These are phyloP conservation scores for Lepidothrix coronata DNA, from an alignment of 2,113 vertebrate genomes.

Conservation along the genomic window DNA sequence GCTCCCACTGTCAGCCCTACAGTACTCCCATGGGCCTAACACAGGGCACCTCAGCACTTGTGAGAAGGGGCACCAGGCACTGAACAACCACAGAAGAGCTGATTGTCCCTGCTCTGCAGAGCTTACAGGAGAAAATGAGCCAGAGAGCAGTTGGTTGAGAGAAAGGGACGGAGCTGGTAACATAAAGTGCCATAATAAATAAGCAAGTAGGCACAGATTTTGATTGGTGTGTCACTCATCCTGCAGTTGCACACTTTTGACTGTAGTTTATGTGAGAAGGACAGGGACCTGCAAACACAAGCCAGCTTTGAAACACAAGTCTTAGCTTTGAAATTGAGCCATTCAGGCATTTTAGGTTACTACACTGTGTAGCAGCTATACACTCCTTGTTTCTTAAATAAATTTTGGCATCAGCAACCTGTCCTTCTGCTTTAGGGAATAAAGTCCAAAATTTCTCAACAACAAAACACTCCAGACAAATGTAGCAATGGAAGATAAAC, in stretches of 20 bases:
- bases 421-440: neutral
- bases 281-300: neutral
- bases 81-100: neutral
- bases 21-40: neutral
- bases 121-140: neutral
- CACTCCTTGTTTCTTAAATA: neutral
- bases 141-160: neutral
- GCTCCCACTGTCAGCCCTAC: neutral
- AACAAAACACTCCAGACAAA: neutral
- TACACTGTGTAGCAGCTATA: neutral
- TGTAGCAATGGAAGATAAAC: neutral
- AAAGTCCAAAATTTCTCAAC: constrained; percentile 9
- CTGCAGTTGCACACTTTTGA: neutral
- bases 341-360: neutral
- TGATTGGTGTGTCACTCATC: neutral
- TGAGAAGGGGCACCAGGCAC: neutral
- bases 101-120: neutral
- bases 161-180: neutral
- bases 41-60: neutral
- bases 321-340: neutral
- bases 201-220: neutral
- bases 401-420: neutral
- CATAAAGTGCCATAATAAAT: neutral
- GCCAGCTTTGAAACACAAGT: neutral
- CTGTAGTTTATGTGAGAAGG: neutral